phyloP scores from a whole-genome alignment of 2,797 vertebrate species.

The Rhinogobio ventralis region DNA sequence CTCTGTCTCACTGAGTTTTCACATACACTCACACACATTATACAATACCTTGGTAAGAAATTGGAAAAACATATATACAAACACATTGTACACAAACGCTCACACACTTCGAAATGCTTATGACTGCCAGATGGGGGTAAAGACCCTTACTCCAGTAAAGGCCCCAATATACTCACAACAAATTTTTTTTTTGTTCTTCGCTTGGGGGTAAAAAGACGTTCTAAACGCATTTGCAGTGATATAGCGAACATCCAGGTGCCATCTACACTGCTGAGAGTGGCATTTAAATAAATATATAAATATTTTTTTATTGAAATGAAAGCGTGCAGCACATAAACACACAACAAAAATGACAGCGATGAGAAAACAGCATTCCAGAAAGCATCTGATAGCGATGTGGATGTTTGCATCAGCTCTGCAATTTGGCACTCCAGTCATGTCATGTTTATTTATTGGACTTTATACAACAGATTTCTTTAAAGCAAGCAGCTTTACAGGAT shows the following conservation, averaged over 20 bases:
- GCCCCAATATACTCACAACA: neutral
- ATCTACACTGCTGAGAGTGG: neutral
- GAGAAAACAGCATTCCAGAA: too few species aligned
- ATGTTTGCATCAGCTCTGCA: neutral
- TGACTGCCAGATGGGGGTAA: slow-evolving; percentile 31
- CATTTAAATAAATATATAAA: neutral
- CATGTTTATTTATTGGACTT: neutral
- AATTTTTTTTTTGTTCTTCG: neutral
- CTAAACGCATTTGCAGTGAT: neutral
- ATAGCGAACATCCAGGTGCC: neutral
- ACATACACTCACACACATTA: slow-evolving; percentile 64
- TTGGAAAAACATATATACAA: slow-evolving; percentile 51
- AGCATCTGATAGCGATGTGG: neutral
- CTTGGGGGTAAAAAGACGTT: neutral
- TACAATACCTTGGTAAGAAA: slow-evolving; percentile 51
- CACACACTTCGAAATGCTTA: slow-evolving; percentile 16
- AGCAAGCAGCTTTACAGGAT: neutral
- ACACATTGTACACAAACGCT: slow-evolving; percentile 21
- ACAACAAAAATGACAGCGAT: too few species aligned
- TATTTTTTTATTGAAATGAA: too few species aligned
- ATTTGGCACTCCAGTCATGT: neutral
- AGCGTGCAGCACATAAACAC: too few species aligned
- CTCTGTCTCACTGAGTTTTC: slow-evolving; percentile 70
- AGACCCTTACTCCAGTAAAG: slow-evolving; percentile 10
- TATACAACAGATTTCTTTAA: neutral